Evolutionary conservation across 2,797 vertebrate species (phyloP).

Genomic region (Poecile montanus): DNA sequence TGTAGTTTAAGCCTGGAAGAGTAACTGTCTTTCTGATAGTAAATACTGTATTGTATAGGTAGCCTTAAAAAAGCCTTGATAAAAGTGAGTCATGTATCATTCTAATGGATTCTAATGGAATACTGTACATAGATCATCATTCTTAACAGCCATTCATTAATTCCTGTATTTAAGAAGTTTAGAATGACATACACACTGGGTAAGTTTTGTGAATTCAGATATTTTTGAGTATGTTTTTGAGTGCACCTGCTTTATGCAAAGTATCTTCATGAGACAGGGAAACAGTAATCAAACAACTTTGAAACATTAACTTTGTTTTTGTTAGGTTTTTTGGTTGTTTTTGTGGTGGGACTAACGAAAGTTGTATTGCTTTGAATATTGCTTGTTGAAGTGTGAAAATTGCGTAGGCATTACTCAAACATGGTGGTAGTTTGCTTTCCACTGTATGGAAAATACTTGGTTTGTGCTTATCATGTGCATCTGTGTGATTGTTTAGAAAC

Average conservation of each 20-base stretch:
- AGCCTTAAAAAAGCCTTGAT: background rate
- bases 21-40: background rate
- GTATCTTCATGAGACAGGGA: background rate
- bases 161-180: background rate
- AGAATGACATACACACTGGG: accelerated
- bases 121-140: background rate
- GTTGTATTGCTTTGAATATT: background rate
- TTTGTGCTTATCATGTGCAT: background rate
- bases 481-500: background rate
- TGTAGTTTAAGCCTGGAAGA: background rate
- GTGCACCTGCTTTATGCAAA: background rate
- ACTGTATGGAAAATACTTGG: background rate
- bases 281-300: background rate
- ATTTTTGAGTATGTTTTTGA: background rate
- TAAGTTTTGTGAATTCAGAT: background rate
- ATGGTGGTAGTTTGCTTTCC: background rate
- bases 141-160: background rate
- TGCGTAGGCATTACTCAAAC: background rate
- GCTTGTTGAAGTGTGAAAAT: background rate
- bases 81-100: background rate
- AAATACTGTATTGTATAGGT: background rate
- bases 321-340: background rate
- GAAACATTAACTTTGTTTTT: background rate
- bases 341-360: background rate
- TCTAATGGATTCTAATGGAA: background rate